Conservation (phyloP, 2,113 vertebrate genomes). For the Nothocercus nigrocapillus region DNA sequence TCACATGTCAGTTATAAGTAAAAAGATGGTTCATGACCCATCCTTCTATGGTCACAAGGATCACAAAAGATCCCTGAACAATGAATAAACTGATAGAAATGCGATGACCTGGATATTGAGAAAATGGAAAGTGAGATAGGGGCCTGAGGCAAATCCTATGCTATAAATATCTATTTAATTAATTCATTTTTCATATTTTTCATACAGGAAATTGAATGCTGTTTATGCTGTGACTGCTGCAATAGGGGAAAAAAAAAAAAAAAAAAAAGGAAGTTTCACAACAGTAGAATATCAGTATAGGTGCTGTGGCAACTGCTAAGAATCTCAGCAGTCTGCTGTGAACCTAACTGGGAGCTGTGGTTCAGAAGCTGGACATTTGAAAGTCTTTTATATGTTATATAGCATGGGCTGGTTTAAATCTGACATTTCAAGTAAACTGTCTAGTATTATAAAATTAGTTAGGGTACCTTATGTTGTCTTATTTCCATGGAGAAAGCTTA, state of each 20-base stretch:
- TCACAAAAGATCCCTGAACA: background rate
- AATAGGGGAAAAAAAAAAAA: no score
- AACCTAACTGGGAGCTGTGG: fast-evolving
- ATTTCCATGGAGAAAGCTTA: background rate
- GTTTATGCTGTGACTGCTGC: background rate
- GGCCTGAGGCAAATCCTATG: background rate
- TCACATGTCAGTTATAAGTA: background rate
- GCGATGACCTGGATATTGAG: background rate
- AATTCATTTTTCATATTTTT: background rate
- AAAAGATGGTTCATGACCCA: background rate
- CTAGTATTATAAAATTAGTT: background rate
- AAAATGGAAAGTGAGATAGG: background rate
- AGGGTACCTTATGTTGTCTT: background rate
- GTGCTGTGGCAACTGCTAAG: background rate
- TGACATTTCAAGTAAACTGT: background rate
- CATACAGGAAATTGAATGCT: background rate
- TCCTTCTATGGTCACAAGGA: background rate
- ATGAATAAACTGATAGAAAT: background rate
- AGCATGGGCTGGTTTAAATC: background rate
- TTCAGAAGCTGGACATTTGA: background rate
- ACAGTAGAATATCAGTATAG: background rate
- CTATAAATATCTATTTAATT: background rate
- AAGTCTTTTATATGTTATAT: background rate
- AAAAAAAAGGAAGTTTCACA: background rate
- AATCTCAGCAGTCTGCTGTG: background rate